Base-by-base conservation (phyloP, 2,113 vertebrate genomes). In the Recurvirostra avosetta region DNA sequence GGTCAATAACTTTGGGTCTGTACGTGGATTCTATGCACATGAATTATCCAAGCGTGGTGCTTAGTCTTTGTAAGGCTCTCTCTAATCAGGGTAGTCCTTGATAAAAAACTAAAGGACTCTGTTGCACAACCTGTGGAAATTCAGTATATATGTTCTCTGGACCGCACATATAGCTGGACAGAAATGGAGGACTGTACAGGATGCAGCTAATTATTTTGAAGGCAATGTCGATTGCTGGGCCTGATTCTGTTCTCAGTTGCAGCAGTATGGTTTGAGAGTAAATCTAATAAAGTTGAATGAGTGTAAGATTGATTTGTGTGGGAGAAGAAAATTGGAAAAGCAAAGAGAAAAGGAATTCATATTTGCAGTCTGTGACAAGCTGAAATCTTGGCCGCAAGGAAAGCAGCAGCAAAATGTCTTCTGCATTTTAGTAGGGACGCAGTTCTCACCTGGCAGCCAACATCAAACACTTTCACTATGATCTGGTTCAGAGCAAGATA, bases 171-270 rank as follows among this genome's bases (percentile, higher is more conserved):
- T 12, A 61, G 36, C 61, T 82, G 73, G 41, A 70, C n/a, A 67
- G 63, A 85, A 88, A 58, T 43, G 32, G 38, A 29, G 55, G 8
- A 30, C 23, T 89, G 10, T 76, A n/a, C 9, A n/a, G 38, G 30
- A 76, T 20, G 38, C 74, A 73, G 38, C 32, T 79, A 56, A 92
- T 87, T 75, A 81, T 78, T 76, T n/a, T 90, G 66, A 89, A 94
- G 58, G 38, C 26, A 70, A 94, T 92, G 50, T 47, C 38, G 20
- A 15, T 86, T 91, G 70, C 84, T 97, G 91, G 81, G 77, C 94
- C 87, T 96, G 92, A 94, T 96, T 96, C 87, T 96, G 91, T 89
- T 97, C 89, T 92, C 66, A 76, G 62, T 79, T 91, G 86, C 73
- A 92, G 32, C 58, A 29, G 29, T 55, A 50, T 30, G 27, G 63